Evolutionary conservation across 2,888 invertebrate species (phyloP).

Genomic region (Microctonus aethiopoides): DNA sequence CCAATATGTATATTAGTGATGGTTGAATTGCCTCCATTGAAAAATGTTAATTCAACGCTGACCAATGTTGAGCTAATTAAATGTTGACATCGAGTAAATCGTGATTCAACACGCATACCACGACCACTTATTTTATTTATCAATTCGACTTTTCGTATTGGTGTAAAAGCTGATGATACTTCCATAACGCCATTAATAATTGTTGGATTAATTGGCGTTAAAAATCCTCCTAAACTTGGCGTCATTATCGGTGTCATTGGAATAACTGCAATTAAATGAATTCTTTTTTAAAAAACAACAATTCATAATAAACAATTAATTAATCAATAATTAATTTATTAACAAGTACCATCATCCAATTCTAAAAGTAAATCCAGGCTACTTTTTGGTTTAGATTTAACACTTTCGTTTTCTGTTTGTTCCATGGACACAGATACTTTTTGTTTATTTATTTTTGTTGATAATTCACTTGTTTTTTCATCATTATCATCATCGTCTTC

Average conservation of each 20-base stretch:
- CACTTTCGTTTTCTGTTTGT: slow-evolving; percentile 44
- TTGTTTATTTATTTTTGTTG: slow-evolving; percentile 48
- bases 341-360: slow-evolving; percentile 75
- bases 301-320: slow-evolving; percentile 50
- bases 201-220: slow-evolving; percentile 72
- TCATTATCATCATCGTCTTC: slow-evolving; percentile 43
- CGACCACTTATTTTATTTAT: slow-evolving; percentile 79
- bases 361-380: slow-evolving; percentile 88
- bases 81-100: slow-evolving; percentile 84
- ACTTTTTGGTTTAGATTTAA: slow-evolving; percentile 69
- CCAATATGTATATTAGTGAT: slow-evolving; percentile 78
- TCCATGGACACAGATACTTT: slow-evolving; percentile 40
- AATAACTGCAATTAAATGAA: slow-evolving; percentile 67
- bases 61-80: slow-evolving; percentile 85
- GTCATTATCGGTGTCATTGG: slow-evolving; percentile 81
- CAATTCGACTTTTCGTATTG: slow-evolving; percentile 73
- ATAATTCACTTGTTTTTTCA: slow-evolving; percentile 51
- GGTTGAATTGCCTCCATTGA: slow-evolving; percentile 76
- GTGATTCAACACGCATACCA: slow-evolving; percentile 74
- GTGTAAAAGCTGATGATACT: slow-evolving; percentile 73
- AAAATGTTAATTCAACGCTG: slow-evolving; percentile 82
- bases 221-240: slow-evolving; percentile 82
- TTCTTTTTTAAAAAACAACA: not conserved
- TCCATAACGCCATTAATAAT: slow-evolving; percentile 59
- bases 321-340: not conserved